phyloP scores from a whole-genome alignment of 2,888 invertebrate genomes.

The Idaea dimidiata region DNA sequence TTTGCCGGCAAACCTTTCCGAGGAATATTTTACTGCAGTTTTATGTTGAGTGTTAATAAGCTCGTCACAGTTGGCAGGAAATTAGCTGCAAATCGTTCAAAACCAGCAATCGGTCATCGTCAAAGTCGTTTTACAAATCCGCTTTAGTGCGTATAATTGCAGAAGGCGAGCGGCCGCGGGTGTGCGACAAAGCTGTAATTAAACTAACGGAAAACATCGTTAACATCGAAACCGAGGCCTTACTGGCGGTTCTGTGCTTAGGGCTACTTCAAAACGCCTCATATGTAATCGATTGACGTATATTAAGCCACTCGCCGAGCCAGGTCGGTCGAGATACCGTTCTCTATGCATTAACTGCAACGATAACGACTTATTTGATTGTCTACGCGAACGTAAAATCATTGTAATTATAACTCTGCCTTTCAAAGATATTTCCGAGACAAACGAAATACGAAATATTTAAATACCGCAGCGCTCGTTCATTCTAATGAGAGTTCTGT shows the following conservation, averaged over 20 bases:
- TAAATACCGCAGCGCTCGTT: conserved; percentile 21
- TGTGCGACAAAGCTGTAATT: conserved; percentile 70
- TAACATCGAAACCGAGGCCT: conserved; percentile 55
- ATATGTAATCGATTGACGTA: conserved; percentile 46
- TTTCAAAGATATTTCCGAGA: not conserved
- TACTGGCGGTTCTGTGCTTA: conserved; percentile 47
- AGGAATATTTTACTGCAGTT: conserved; percentile 55
- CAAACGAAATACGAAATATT: conserved; percentile 11
- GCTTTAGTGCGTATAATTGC: conserved; percentile 71
- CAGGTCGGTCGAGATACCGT: conserved; percentile 42
- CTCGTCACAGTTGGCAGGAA: conserved; percentile 61
- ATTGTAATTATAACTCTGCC: conserved; percentile 25
- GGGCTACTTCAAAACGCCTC: conserved; percentile 48
- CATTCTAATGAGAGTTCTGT: conserved; percentile 27
- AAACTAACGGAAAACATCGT: conserved; percentile 71
- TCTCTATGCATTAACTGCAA: conserved; percentile 25
- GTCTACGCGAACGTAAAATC: conserved; percentile 26
- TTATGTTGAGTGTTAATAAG: conserved; percentile 57
- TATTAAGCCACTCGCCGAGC: conserved; percentile 42
- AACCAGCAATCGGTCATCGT: conserved; percentile 59
- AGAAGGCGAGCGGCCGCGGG: conserved; percentile 46
- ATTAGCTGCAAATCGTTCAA: conserved; percentile 64
- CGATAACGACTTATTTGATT: conserved; percentile 23
- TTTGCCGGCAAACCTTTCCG: conserved; percentile 35
- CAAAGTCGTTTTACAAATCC: conserved; percentile 68